A percentile compares a stretch with the other conserved stretches of the same genome.
These are phyloP conservation scores for Idris sp. DNA, from an alignment of 1,140 invertebrate species.

Conservation along the genomic window DNA sequence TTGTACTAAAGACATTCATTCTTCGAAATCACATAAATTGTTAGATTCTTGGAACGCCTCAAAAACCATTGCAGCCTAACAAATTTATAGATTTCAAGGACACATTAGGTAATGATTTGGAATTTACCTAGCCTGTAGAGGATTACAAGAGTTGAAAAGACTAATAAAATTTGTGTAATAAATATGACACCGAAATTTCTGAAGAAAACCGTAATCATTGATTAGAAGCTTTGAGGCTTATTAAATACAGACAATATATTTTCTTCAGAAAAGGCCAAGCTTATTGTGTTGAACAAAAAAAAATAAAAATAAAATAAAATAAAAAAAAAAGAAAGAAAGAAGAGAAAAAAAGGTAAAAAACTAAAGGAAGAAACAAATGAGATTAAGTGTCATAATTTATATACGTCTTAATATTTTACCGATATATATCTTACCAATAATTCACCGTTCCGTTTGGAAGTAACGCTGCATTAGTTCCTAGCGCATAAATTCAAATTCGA, in stretches of 20 bases:
- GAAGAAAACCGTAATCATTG: slow-evolving; percentile 12
- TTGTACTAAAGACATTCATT: too few relatives aligned
- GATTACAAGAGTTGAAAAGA: too few relatives aligned
- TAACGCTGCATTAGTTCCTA: slow-evolving; percentile 40
- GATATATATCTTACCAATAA: slow-evolving; percentile 46
- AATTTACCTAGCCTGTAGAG: too few relatives aligned
- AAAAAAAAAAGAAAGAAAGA: slow-evolving; percentile 13
- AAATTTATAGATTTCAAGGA: too few relatives aligned
- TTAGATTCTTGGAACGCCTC: too few relatives aligned
- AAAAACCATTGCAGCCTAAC: too few relatives aligned
- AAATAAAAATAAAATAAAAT: slow-evolving; percentile 20
- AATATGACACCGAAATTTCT: too few relatives aligned
- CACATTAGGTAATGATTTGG: too few relatives aligned
- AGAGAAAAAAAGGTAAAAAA: slow-evolving; percentile 22
- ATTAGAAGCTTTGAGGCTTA: neutral
- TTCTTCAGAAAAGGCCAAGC: neutral
- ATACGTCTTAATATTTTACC: slow-evolving; percentile 47
- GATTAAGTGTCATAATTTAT: slow-evolving; percentile 51
- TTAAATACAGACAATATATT: slow-evolving; percentile 13
- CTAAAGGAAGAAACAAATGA: slow-evolving; percentile 16
- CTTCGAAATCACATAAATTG: too few relatives aligned
- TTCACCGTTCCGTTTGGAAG: slow-evolving; percentile 35
- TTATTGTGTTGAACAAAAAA: slow-evolving; percentile 18
- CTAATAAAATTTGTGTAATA: too few relatives aligned
- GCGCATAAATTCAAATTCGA: slow-evolving; percentile 40